These are phyloP conservation scores for Polymixis lichenea DNA, from an alignment of 2,888 invertebrate genomes.

Conservation along the genomic window DNA sequence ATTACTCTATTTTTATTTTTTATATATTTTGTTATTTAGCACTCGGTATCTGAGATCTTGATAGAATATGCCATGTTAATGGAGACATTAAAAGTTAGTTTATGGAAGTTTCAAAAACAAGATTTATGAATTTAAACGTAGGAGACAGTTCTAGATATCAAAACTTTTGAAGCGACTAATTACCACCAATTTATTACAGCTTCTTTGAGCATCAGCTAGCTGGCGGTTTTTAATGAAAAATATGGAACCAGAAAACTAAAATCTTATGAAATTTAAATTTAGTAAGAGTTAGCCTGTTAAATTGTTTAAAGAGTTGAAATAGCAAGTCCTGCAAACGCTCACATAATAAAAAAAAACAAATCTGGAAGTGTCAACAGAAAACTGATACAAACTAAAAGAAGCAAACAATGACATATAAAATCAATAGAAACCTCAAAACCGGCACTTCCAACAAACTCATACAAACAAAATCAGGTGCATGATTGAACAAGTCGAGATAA, in stretches of 20 bases:
- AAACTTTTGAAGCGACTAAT: constrained; percentile 37
- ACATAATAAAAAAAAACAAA: background rate
- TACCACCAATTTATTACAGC: constrained; percentile 7
- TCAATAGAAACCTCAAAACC: background rate
- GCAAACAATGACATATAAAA: constrained; percentile 4
- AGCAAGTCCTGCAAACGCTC: background rate
- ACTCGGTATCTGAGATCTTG: constrained; percentile 53
- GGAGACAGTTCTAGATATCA: constrained; percentile 25
- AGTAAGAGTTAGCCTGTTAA: background rate
- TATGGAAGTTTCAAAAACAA: constrained; percentile 15
- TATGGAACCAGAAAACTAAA: background rate
- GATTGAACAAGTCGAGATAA: constrained; percentile 73
- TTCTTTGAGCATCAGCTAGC: background rate
- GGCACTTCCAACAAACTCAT: constrained; percentile 1
- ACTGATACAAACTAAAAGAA: background rate
- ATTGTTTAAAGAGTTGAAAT: constrained; percentile 4
- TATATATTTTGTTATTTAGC: constrained; percentile 43
- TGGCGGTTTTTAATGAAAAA: background rate
- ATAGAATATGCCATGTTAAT: constrained; percentile 42
- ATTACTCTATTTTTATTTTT: constrained; percentile 60
- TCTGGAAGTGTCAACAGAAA: background rate
- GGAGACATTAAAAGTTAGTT: constrained; percentile 32
- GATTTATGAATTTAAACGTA: constrained; percentile 24
- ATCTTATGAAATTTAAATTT: background rate
- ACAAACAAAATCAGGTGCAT: constrained; percentile 58